phyloP scores from a whole-genome alignment of 2,113 vertebrate genomes.

The Tragelaphus imberbis region DNA sequence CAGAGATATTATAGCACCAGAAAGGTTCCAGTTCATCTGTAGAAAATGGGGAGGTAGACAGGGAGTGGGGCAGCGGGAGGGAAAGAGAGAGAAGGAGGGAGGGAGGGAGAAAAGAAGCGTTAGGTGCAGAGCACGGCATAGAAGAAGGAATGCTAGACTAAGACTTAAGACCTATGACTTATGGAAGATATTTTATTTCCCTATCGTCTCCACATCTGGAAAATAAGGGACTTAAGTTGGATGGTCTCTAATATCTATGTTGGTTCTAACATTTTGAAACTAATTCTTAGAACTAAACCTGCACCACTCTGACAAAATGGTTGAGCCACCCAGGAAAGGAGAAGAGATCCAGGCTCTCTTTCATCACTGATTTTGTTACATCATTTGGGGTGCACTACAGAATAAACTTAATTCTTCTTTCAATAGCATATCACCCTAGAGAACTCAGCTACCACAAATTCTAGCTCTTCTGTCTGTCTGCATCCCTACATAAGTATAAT shows the following conservation, averaged over 20 bases:
- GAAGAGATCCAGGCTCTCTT: not conserved
- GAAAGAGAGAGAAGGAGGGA: not conserved
- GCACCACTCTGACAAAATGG: not conserved
- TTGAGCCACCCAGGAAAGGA: not conserved
- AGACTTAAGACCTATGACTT: not conserved
- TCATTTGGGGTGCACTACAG: not conserved
- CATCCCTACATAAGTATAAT: not conserved
- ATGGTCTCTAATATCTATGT: not conserved
- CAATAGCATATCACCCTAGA: not conserved
- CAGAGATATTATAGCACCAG: slow-evolving; percentile 78
- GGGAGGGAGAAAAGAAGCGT: not conserved
- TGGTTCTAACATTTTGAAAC: not conserved
- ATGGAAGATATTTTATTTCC: not conserved
- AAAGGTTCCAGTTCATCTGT: slow-evolving; percentile 74
- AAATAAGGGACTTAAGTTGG: not conserved
- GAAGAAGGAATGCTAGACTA: not conserved
- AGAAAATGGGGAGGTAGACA: not conserved
- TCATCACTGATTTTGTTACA: not conserved
- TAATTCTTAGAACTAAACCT: not conserved
- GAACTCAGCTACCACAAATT: not conserved
- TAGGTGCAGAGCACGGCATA: not conserved
- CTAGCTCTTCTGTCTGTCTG: not conserved
- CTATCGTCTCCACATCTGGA: not conserved
- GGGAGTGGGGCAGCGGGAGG: not conserved
- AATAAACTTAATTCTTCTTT: not conserved